A percentile compares a stretch with the other conserved stretches of the same genome.
phyloP scores from a whole-genome alignment of 2,797 vertebrate species.

The Peromyscus nudipes region DNA sequence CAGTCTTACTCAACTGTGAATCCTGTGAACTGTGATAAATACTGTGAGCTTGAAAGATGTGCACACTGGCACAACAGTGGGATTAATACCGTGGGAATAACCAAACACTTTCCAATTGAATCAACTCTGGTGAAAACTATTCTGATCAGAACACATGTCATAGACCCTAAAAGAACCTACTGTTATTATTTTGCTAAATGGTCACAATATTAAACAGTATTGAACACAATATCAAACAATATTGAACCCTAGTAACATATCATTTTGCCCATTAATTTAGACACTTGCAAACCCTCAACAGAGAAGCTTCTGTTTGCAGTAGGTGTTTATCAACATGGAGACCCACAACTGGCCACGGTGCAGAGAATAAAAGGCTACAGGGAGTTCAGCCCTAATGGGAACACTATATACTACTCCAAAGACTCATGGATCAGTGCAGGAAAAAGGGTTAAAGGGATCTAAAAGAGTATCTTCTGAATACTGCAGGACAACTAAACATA shows the following conservation, averaged over 20 bases:
- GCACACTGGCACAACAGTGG: neutral
- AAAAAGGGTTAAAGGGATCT: too few species aligned
- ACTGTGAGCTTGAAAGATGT: neutral
- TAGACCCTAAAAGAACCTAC: too few species aligned
- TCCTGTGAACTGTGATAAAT: neutral
- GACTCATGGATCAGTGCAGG: neutral
- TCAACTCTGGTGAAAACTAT: too few species aligned
- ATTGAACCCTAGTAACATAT: neutral
- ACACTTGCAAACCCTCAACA: neutral
- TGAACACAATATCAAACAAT: neutral
- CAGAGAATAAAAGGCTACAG: neutral
- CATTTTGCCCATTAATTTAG: neutral
- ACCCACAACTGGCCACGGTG: too few species aligned
- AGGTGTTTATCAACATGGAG: neutral
- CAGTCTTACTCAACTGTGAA: too few species aligned
- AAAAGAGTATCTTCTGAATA: neutral
- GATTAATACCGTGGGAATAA: too few species aligned
- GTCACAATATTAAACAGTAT: neutral
- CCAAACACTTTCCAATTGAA: neutral
- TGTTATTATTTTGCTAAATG: too few species aligned
- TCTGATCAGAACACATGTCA: neutral
- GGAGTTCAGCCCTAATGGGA: neutral
- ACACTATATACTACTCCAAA: neutral
- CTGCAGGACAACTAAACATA: neutral
- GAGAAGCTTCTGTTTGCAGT: neutral